Evolutionary conservation across 2,113 vertebrate species (phyloP).

Genomic region (Proterorhinus semilunaris): DNA sequence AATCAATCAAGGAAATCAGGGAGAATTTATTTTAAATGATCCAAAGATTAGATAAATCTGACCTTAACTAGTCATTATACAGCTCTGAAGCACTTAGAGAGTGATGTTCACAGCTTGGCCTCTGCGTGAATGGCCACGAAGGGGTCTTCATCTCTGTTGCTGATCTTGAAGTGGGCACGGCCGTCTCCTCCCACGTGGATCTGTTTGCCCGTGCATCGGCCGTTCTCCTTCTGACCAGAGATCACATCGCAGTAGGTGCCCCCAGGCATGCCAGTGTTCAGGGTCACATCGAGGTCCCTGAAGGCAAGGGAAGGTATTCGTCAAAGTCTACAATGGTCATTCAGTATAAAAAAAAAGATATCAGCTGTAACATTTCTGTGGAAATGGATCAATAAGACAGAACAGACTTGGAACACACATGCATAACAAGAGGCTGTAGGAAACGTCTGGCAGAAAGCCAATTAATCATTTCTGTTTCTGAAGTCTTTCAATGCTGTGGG

Average conservation of each 20-base stretch:
- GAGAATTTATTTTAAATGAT: too few species aligned
- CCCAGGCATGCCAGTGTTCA: constrained; percentile 85
- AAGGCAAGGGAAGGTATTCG: not conserved
- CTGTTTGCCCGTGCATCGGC: constrained; percentile 81
- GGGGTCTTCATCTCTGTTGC: constrained; percentile 82
- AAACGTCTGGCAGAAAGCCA: too few species aligned
- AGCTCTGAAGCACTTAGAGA: not conserved
- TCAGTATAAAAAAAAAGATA: too few species aligned
- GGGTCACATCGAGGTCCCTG: constrained; percentile 77
- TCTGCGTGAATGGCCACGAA: constrained; percentile 86
- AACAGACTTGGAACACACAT: too few species aligned
- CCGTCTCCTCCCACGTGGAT: constrained; percentile 80
- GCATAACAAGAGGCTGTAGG: too few species aligned
- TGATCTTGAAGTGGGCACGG: constrained; percentile 81
- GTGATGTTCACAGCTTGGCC: constrained; percentile 71
- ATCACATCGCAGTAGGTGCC: constrained; percentile 93
- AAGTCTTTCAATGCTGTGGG: too few species aligned
- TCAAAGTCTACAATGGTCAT: not conserved
- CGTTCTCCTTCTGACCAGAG: constrained; percentile 83
- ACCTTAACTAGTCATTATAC: not conserved
- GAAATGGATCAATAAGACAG: too few species aligned
- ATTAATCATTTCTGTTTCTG: too few species aligned
- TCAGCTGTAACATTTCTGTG: too few species aligned
- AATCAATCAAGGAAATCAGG: too few species aligned
- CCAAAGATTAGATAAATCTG: too few species aligned